phyloP scores from a whole-genome alignment of 2,113 vertebrate species.

The Lanius ludovicianus region DNA sequence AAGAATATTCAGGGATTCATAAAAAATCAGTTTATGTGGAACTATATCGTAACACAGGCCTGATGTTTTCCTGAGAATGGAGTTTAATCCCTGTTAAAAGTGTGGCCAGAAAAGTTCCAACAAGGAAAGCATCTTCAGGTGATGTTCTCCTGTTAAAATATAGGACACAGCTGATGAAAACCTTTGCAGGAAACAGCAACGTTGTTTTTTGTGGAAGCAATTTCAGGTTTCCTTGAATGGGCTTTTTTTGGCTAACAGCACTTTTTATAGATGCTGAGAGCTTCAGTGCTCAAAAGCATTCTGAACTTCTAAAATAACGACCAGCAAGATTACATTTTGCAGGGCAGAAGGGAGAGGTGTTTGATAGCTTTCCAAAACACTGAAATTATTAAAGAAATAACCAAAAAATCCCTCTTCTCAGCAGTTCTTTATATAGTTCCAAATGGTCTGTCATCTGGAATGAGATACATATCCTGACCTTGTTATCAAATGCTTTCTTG shows the following conservation, averaged over 20 bases:
- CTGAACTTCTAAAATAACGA: neutral
- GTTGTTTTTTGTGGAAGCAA: neutral
- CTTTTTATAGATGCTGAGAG: neutral
- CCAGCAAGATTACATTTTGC: neutral
- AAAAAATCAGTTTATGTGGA: constrained; percentile 65
- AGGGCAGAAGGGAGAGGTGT: neutral
- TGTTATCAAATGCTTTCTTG: neutral
- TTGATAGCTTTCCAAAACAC: neutral
- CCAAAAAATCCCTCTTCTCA: neutral
- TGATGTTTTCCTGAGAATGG: constrained; percentile 18
- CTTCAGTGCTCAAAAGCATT: neutral
- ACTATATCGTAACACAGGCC: constrained; percentile 29
- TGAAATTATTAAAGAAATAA: neutral
- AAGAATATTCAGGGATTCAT: constrained; percentile 70
- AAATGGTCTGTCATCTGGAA: neutral
- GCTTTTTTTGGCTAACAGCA: neutral
- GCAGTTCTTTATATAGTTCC: neutral
- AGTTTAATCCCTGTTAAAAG: constrained; percentile 34
- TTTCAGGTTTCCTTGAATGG: neutral
- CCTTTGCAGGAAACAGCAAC: neutral
- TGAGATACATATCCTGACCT: neutral
- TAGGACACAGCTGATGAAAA: neutral
- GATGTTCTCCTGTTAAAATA: neutral
- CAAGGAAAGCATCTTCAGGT: neutral
- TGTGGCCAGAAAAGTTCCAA: neutral